phyloP scores from a whole-genome alignment of 2,797 vertebrate species.

The Enoplosus armatus region DNA sequence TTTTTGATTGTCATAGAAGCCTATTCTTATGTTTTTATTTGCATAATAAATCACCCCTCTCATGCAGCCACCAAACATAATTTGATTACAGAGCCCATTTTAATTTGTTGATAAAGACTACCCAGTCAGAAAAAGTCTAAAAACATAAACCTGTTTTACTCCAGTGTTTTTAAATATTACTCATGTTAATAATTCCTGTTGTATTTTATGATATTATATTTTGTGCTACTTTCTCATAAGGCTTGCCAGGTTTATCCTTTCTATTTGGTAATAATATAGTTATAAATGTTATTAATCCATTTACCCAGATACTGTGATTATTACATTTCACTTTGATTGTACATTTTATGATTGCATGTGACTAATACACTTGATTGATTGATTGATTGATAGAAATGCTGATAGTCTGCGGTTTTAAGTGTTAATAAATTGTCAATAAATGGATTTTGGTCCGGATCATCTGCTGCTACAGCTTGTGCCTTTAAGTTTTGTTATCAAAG shows the following conservation, averaged over 20 bases:
- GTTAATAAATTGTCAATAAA: neutral
- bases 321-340: too few species aligned
- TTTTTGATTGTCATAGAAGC: neutral
- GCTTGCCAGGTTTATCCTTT: neutral
- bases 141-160: neutral
- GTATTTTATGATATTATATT: neutral
- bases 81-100: neutral
- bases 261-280: neutral
- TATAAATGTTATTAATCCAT: neutral
- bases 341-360: too few species aligned
- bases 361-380: too few species aligned
- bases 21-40: neutral
- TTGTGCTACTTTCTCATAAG: too few species aligned
- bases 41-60: neutral
- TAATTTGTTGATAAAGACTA: neutral
- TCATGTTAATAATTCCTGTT: neutral
- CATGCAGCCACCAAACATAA: neutral
- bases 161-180: neutral
- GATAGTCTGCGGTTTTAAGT: constrained; percentile 2
- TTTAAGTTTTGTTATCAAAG: neutral
- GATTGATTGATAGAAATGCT: too few species aligned
- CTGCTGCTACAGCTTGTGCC: neutral
- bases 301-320: too few species aligned
- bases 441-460: neutral
- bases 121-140: too few species aligned